These are phyloP conservation scores for Perca fluviatilis DNA, from an alignment of 2,113 vertebrate species.

Conservation along the genomic window DNA sequence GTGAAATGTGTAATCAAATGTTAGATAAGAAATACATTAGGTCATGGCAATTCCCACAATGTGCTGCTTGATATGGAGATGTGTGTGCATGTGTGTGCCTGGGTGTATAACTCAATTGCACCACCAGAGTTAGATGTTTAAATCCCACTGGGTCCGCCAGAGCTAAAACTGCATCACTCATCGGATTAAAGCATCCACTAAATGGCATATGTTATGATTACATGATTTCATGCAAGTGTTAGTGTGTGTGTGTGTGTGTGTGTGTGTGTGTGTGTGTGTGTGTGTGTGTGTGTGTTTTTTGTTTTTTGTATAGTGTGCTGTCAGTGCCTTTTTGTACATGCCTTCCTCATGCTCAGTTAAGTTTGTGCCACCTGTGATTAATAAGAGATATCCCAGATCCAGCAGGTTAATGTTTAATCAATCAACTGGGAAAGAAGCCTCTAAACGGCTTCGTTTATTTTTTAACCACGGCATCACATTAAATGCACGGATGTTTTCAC, in stretches of 20 bases:
- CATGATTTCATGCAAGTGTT: slow-evolving; percentile 34
- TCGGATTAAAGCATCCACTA: slow-evolving; percentile 46
- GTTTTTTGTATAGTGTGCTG: not conserved
- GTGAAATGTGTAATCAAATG: slow-evolving; percentile 79
- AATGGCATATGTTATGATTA: slow-evolving; percentile 60
- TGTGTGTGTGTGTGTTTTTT: too few relatives aligned
- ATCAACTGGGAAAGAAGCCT: slow-evolving; percentile 68
- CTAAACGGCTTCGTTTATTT: slow-evolving; percentile 76
- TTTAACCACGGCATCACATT: slow-evolving; percentile 74
- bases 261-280: too few relatives aligned
- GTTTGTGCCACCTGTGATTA: slow-evolving; percentile 80
- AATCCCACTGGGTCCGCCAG: slow-evolving; percentile 42
- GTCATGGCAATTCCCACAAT: slow-evolving; percentile 81
- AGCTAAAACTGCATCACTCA: slow-evolving; percentile 41
- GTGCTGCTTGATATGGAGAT: slow-evolving; percentile 63
- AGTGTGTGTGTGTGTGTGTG: not conserved
- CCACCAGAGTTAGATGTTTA: slow-evolving; percentile 39
- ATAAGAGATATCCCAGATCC: slow-evolving; percentile 82
- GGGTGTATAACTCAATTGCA: slow-evolving; percentile 46
- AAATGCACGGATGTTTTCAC: slow-evolving; percentile 56
- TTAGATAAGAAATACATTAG: slow-evolving; percentile 78
- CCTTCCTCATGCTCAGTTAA: slow-evolving; percentile 68
- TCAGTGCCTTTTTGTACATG: slow-evolving; percentile 18
- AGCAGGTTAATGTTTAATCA: slow-evolving; percentile 84
- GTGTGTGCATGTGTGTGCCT: slow-evolving; percentile 31